Evolutionary conservation across 1,140 invertebrate species (phyloP), one percentile per base, ranked within the genome.

Genomic region (Cyclargus thomasi): DNA sequence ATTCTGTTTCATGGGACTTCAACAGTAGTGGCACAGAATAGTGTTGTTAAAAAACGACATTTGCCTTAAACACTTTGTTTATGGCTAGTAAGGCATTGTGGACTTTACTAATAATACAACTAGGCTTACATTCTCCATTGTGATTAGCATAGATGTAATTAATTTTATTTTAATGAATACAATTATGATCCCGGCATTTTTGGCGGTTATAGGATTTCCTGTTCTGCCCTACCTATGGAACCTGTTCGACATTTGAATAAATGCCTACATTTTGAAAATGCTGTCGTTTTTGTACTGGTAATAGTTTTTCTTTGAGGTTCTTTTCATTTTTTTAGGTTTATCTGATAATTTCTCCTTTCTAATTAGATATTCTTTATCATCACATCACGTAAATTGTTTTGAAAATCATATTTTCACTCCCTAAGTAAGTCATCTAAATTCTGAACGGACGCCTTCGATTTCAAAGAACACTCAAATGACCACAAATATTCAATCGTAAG

Each of bases 401-500:
- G 8, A 29, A 1, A 4, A 29, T 29, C 29, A 29, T 29, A n/a
- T n/a, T n/a, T 29, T 7, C 29, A 6, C 8, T n/a, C n/a, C n/a
- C 4, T 29, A 29, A 29, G 2, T 29, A 4, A 8, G 14, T 47
- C 39, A 47, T 47, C 39, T 7, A 47, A 47, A 47, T 14, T 47
- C 11, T 47, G 14, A 20, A 59, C 55, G 1, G 6, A 55, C 53
- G 21, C 11, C n/a, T 55, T 55, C n/a, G 7, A 2, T 59, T 59
- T 59, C 55, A 59, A 20, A 17, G n/a, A 55, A 55, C 53, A 17
- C 5, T 18, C 17, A 55, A 55, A 55, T 55, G 53, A 55, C n/a
- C 18, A 20, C n/a, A 55, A 59, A 59, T 55, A 55, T 80, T 79
- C 78, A 65, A 80, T 74, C 71, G 74, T 81, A 78, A 74, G 67